phyloP scores from a whole-genome alignment of 2,797 vertebrate genomes.

The Sebastes flavidus region DNA sequence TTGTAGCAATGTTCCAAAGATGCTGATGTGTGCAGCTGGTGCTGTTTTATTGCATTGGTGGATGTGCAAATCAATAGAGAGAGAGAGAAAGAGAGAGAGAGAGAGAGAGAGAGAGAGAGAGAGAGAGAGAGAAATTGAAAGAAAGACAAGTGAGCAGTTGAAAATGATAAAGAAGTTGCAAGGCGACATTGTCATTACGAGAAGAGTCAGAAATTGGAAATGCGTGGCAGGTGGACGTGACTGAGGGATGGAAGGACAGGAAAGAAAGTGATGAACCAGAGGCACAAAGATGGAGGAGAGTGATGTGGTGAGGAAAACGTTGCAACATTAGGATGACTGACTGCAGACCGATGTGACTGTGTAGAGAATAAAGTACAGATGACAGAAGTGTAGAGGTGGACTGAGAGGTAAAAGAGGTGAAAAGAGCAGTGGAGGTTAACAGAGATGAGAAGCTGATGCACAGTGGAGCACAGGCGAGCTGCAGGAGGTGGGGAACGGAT shows the following conservation, averaged over 20 bases:
- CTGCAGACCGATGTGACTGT: background rate
- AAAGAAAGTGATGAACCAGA: background rate
- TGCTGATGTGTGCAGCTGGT: slow-evolving; percentile 43
- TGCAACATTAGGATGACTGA: background rate
- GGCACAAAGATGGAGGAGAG: background rate
- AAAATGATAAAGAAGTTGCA: background rate
- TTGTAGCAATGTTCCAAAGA: slow-evolving; percentile 40
- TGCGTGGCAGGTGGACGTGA: background rate
- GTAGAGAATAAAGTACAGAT: background rate
- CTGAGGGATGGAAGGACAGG: background rate
- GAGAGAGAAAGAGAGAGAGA: background rate
- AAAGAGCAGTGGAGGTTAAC: background rate
- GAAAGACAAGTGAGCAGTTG: background rate
- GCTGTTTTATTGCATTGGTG: slow-evolving; percentile 34
- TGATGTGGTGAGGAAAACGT: background rate
- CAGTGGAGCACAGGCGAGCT: background rate
- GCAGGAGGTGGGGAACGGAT: slow-evolving; percentile 23
- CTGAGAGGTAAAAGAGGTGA: slow-evolving; percentile 11
- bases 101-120: background rate
- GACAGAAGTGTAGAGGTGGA: slow-evolving; percentile 13
- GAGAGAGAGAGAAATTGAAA: background rate
- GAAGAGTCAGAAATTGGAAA: background rate
- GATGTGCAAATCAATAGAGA: slow-evolving; percentile 37
- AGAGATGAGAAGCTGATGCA: background rate
- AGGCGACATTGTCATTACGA: background rate